Evolutionary conservation across 2,888 invertebrate species (phyloP).

Genomic region (Eupeodes latifasciatus): DNA sequence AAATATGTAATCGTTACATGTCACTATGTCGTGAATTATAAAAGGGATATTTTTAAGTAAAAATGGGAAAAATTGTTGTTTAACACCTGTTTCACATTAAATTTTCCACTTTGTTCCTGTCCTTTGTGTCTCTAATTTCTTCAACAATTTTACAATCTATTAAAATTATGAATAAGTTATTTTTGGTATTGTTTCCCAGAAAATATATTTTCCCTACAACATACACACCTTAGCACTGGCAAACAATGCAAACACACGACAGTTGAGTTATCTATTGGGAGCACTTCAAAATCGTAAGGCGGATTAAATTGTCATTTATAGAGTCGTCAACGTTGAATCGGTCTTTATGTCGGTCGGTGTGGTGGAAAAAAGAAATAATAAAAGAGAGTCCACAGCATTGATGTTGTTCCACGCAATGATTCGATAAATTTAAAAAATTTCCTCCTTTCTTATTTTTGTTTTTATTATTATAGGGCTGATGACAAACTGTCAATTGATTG

Average conservation of each 20-base stretch:
- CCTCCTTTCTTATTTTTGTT: neutral
- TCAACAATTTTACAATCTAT: too few species aligned
- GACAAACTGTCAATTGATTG: constrained; percentile 40
- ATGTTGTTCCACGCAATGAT: constrained; percentile 42
- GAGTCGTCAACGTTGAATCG: neutral
- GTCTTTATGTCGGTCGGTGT: too few species aligned
- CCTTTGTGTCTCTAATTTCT: too few species aligned
- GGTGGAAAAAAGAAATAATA: neutral
- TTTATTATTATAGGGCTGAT: neutral
- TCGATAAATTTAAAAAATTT: constrained; percentile 58
- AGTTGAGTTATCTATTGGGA: constrained; percentile 25
- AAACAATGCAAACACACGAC: too few species aligned
- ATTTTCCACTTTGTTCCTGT: too few species aligned
- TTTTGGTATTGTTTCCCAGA: neutral
- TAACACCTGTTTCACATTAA: too few species aligned
- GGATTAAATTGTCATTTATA: constrained; percentile 53
- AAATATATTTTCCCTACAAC: neutral
- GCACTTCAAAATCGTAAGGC: constrained; percentile 20
- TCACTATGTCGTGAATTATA: too few species aligned
- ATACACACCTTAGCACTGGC: neutral
- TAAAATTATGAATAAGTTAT: too few species aligned
- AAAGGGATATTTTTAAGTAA: too few species aligned
- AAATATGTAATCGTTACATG: too few species aligned
- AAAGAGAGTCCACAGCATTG: neutral
- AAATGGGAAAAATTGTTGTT: too few species aligned